A percentile compares a stretch with the other conserved stretches of the same genome.
Evolutionary conservation across 2,888 invertebrate species (phyloP).

Genomic region (Chydorus sphaericus): DNA sequence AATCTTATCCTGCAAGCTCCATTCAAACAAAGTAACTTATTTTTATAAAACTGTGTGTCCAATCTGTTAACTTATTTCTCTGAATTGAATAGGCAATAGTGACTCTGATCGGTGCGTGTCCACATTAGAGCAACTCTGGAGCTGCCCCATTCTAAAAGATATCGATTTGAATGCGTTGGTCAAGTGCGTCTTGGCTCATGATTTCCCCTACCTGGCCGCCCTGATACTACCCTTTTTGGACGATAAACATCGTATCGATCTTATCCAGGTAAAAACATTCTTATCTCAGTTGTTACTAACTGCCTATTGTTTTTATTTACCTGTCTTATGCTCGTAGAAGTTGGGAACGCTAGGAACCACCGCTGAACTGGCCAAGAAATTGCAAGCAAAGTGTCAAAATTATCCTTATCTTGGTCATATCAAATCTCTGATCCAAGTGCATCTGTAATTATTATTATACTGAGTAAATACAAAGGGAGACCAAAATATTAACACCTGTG

Average conservation of each 20-base stretch:
- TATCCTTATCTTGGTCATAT: not conserved
- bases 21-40: constrained; percentile 4
- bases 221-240: constrained; percentile 7
- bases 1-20: constrained; percentile 10
- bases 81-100: not conserved
- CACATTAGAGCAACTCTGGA: constrained; percentile 7
- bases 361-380: not conserved
- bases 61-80: not conserved
- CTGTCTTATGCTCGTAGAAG: not conserved
- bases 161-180: constrained; percentile 4
- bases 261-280: not conserved
- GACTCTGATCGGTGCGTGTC: not conserved
- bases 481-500: too few species aligned
- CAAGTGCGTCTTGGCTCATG: not conserved
- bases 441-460: too few species aligned
- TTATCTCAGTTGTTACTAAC: not conserved
- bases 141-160: not conserved
- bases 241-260: not conserved
- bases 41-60: not conserved
- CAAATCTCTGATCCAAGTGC: too few species aligned
- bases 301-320: not conserved
- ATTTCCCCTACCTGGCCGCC: constrained; percentile 8
- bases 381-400: not conserved
- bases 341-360: not conserved
- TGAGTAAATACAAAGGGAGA: too few species aligned